Conservation (phyloP, 1,140 invertebrate species). For the Lerema accius region DNA sequence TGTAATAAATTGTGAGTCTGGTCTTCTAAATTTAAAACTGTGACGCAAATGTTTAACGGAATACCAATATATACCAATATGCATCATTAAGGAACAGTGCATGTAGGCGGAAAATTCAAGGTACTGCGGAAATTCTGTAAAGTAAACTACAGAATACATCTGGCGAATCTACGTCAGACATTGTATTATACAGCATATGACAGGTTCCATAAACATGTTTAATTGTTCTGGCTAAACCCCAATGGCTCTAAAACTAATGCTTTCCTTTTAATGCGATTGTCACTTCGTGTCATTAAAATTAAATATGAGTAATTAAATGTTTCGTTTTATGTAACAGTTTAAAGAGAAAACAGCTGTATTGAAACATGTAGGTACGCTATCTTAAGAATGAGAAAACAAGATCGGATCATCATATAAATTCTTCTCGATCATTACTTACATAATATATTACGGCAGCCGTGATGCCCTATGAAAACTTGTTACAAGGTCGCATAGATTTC, state of each 20-base stretch:
- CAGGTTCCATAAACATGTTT: conserved; percentile 33
- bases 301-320: conserved; percentile 2
- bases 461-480: conserved; percentile 50
- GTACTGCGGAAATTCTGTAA: conserved; percentile 3
- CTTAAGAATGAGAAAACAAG: not conserved
- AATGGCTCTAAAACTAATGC: not conserved
- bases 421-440: conserved; percentile 44
- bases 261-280: not conserved
- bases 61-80: conserved; percentile 27
- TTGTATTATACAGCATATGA: not conserved
- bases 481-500: conserved; percentile 71
- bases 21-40: conserved; percentile 49
- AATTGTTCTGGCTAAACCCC: not conserved
- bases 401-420: too few relatives aligned
- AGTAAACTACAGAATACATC: not conserved
- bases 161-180: not conserved
- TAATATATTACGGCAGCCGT: conserved; percentile 63
- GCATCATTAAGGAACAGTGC: conserved; percentile 21
- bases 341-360: not conserved
- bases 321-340: not conserved
- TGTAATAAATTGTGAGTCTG: conserved; percentile 52
- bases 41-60: conserved; percentile 53
- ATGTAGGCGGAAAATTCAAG: conserved; percentile 32
- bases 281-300: not conserved
- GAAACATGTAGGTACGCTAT: not conserved